Evolutionary conservation across 2,888 invertebrate genomes (phyloP), one percentile per base, ranked within the genome.

Genomic region (Xestia ashworthii): DNA sequence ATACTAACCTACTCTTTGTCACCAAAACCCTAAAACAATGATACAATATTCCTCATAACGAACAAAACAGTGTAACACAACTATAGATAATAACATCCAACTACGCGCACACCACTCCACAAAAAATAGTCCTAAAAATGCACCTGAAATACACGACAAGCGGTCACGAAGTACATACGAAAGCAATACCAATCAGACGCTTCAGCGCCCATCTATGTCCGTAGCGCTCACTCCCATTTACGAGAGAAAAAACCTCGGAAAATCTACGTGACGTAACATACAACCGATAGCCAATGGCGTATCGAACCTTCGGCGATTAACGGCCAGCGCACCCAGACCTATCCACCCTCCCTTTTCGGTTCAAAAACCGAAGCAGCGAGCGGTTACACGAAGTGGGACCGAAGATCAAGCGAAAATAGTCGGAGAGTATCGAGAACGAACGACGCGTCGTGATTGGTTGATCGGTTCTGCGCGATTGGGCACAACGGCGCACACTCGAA

Each of bases 381-480:
- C 84, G 70, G 73, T 66, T n/a, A 12, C 22, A 9, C 64, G 58
- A 78, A 76, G 25, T 64, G 58, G 19, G 72, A 78, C 76, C 80
- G 74, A 81, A 84, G 92, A 69, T 85, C 93, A 85, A 66, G 76
- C 74, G 64, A 85, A 83, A 88, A 81, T 90, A 88, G 94, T 62
- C 83, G 81, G 77, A 76, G 79, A 83, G 71, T 95, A 95, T 95
- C 93, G 95, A 96, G 94, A 93, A 91, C 86, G 92, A 89, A 94
- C 87, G 92, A 87, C 83, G 93, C 87, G 86, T 87, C 85, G 90
- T 90, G 91, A 96, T 96, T 96, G 96, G 96, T 89, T 95, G 97
- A 97, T 97, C 97, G 97, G 97, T 96, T 97, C 95, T 93, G 94
- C 95, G 95, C 96, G 93, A 97, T 97, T 96, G 97, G 96, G 91